These are phyloP conservation scores for Podilymbus podiceps DNA, from an alignment of 2,113 vertebrate species.

Conservation along the genomic window DNA sequence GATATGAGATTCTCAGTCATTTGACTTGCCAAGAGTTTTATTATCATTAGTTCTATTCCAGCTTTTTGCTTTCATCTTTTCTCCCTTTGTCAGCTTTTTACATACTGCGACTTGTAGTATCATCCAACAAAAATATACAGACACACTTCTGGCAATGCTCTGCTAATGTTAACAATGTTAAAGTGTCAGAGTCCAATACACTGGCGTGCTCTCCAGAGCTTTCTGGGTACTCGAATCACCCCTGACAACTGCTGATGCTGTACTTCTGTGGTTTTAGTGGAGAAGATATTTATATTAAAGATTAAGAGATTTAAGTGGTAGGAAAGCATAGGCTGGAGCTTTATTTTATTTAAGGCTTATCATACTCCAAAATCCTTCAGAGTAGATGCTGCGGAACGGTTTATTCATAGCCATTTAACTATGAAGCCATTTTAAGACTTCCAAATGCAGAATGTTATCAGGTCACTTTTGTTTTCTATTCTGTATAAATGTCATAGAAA, in stretches of 20 bases:
- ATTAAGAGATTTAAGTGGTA: not conserved
- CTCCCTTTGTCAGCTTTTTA: conserved; percentile 28
- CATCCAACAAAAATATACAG: not conserved
- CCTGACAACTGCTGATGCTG: not conserved
- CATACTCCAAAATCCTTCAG: not conserved
- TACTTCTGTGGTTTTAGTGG: not conserved
- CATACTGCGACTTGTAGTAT: not conserved
- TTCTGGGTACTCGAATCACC: not conserved
- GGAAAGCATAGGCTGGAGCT: not conserved
- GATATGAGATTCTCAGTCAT: conserved; percentile 24
- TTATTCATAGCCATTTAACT: not conserved
- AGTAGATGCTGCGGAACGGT: not conserved
- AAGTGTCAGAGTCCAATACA: not conserved
- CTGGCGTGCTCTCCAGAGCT: not conserved
- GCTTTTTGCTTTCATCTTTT: conserved; percentile 32
- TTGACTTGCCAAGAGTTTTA: conserved; percentile 47
- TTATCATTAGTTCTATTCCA: conserved; percentile 19
- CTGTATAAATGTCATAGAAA: not conserved
- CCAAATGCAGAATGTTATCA: not conserved
- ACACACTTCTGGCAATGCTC: not conserved
- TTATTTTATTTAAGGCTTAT: not conserved
- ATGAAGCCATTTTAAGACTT: not conserved
- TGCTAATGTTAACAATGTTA: not conserved
- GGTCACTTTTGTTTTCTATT: not conserved
- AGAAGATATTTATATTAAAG: not conserved